A percentile compares a stretch with the other conserved stretches of the same genome.
phyloP scores from a whole-genome alignment of 2,113 vertebrate species.

The Leucoraja erinaceus region DNA sequence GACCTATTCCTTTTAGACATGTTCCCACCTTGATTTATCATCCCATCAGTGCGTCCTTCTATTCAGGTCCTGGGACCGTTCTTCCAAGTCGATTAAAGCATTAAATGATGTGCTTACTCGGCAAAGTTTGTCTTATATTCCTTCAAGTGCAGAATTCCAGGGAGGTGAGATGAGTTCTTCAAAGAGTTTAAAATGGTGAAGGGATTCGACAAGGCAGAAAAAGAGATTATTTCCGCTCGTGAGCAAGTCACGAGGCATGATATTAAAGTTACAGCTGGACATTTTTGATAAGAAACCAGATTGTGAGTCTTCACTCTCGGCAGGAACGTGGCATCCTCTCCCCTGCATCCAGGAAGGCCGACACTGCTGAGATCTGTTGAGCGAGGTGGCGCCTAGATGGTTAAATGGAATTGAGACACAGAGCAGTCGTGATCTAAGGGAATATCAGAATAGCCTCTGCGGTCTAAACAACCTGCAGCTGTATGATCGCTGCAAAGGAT shows the following conservation, averaged over 20 bases:
- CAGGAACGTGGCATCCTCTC: not conserved
- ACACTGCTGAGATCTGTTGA: not conserved
- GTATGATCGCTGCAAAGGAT: not conserved
- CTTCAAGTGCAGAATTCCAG: not conserved
- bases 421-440: not conserved
- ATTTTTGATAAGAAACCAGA: too few species aligned
- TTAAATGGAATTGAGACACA: not conserved
- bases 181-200: not conserved
- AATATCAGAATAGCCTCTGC: not conserved
- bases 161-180: not conserved
- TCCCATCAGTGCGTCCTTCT: not conserved
- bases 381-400: not conserved
- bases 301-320: too few species aligned
- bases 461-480: not conserved
- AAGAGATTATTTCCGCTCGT: not conserved
- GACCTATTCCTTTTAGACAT: too few species aligned
- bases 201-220: not conserved
- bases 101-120: not conserved
- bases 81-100: not conserved
- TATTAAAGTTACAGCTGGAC: too few species aligned
- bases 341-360: not conserved
- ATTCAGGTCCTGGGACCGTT: not conserved
- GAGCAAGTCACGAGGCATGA: too few species aligned
- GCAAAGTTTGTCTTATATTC: not conserved
- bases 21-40: not conserved